Conservation (phyloP, 2,797 vertebrate species). For the Periparus ater region DNA sequence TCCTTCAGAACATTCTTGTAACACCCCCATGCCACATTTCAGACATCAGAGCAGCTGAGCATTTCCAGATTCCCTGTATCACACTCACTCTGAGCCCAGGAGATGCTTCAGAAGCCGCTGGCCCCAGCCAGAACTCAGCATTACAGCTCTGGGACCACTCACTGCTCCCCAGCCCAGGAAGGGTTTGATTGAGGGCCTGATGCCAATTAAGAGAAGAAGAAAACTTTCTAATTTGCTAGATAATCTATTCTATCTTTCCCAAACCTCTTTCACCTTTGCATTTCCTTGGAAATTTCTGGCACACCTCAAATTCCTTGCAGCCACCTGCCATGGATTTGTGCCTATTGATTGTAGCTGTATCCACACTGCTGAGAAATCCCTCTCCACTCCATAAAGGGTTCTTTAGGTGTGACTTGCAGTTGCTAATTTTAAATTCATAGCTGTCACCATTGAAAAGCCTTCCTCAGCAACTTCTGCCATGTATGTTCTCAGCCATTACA, state of each 20-base stretch:
- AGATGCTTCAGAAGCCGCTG: background rate
- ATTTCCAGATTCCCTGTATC: conserved; percentile 25
- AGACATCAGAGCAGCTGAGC: conserved; percentile 40
- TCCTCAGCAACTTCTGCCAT: conserved; percentile 50
- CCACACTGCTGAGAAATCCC: background rate
- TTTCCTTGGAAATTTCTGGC: background rate
- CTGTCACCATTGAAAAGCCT: conserved; percentile 1
- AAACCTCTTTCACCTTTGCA: background rate
- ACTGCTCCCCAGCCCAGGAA: background rate
- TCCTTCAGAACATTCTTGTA: background rate
- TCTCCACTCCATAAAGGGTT: background rate
- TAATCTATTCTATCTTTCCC: background rate
- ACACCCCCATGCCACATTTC: background rate
- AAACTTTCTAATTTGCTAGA: background rate
- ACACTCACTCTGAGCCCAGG: background rate
- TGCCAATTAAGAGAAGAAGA: background rate
- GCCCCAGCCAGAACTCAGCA: background rate
- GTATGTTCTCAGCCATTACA: conserved; percentile 23
- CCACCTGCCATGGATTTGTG: background rate
- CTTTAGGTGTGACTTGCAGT: background rate
- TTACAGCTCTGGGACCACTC: background rate
- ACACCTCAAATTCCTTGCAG: background rate
- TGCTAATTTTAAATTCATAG: conserved; percentile 38
- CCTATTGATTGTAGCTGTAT: background rate
- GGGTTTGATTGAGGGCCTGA: background rate